Base-by-base conservation (phyloP, 2,113 vertebrate species). In the Spea multiplicata region DNA sequence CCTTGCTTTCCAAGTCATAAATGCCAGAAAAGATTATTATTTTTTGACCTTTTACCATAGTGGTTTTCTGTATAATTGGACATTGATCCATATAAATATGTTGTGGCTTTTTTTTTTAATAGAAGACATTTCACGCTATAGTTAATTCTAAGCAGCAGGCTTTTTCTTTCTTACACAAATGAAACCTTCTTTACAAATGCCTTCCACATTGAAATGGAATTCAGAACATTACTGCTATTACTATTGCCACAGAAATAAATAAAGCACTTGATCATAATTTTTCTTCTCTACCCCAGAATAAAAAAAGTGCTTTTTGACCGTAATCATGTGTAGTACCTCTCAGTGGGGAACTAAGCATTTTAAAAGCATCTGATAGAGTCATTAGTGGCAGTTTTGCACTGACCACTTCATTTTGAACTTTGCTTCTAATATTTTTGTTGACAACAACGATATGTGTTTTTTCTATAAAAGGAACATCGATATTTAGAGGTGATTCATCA, bases 1-100 rank as follows among this genome's bases (percentile, higher is more conserved):
- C 44, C 47, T 86, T 85, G 74, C 86, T 90, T 89, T 83, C 81
- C 74, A 84, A 85, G 78, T 82, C 87, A 74, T 84, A 90, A 84
- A 78, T 84, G 14, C 61, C 9, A 52, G 75, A 84, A 83, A 30
- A 84, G 68, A 83, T 87, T 80, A 81, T 78, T 84, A 76, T 83
- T 85, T 71, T 75, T n/a, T 84, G 70, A 83, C 64, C 73, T 84
- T 88, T 87, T 83, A 75, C 71, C 69, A 85, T 48, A 82, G 6
- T 9, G 84, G 66, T 61, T 83, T 84, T 86, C 8, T 82, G 70
- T 66, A 78, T 88, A 88, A 86, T 84, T 91, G 82, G 84, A 85
- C 85, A 88, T 87, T 86, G 84, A 87, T 86, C 73, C 82, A 59
- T 83, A 14, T 86, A 83, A 84, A 75, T 80, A 81, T 86, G 76